Percentiles rank a stretch among this genome's conserved stretches.
Conservation (phyloP, 2,113 vertebrate species). For the Nicator chloris region DNA sequence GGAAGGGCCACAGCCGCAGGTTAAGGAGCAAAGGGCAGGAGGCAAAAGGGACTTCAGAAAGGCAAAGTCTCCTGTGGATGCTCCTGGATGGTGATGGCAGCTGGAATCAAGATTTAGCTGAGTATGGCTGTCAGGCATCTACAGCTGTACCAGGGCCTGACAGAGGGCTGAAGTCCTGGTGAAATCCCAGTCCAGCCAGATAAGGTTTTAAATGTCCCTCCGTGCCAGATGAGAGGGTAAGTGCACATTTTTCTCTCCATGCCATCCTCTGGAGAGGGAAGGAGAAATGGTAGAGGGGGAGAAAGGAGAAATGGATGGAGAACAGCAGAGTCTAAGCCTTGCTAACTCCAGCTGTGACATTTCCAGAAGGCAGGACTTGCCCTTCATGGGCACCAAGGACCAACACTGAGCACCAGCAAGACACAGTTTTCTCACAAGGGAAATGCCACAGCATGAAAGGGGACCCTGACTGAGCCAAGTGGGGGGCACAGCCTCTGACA, state of each 20-base stretch:
- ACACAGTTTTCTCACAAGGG: not conserved
- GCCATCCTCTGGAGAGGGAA: not conserved
- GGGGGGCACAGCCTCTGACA: not conserved
- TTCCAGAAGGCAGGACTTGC: not conserved
- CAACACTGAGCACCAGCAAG: not conserved
- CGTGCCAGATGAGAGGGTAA: not conserved
- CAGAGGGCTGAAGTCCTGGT: not conserved
- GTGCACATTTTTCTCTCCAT: not conserved
- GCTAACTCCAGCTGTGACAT: not conserved
- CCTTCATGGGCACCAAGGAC: not conserved
- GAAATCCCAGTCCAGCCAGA: not conserved
- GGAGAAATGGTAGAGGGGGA: not conserved
- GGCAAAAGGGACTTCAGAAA: not conserved
- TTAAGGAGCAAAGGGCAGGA: not conserved
- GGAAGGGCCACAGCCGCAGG: not conserved
- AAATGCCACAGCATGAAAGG: not conserved
- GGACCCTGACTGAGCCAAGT: not conserved
- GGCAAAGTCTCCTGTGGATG: not conserved
- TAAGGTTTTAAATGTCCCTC: not conserved
- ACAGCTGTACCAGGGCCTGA: not conserved
- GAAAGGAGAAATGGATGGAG: not conserved
- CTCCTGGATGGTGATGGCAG: not conserved
- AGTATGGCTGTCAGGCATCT: not conserved
- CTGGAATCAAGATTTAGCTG: not conserved
- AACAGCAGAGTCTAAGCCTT: not conserved